Evolutionary conservation across 2,888 invertebrate genomes (phyloP), one percentile per base, ranked within the genome.

Genomic region (Polymixis flavicincta): DNA sequence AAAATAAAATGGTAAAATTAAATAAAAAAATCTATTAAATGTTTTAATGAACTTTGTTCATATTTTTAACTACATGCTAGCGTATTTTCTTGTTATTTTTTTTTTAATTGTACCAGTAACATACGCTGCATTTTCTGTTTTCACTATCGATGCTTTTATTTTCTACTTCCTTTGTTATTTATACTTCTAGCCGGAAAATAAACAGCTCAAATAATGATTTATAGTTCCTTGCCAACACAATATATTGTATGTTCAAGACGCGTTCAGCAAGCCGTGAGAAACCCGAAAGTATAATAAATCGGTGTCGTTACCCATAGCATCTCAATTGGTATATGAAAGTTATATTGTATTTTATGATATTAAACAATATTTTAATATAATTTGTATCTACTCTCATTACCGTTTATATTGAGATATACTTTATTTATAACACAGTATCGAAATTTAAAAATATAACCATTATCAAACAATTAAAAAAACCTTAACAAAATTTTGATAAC

Each of bases 181-280:
- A 37, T n/a, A 37, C 6, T 48, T 13, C n/a, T 37, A 8, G 22
- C 5, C 48, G 19, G 8, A 42, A 48, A 61, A 55, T 68, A 76
- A 32, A 68, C 42, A 61, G 14, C 54, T 61, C 7, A 32, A 50
- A 42, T 17, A n/a, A 76, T 69, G 76, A 69, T 69, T 77, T 63
- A 63, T 69, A 9, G 32, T 63, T 69, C 28, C 22, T 66, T 57
- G 17, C 69, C 50, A 50, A 76, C n/a, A 61, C 19, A 32, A 63
- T 55, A 55, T 25, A 69, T 55, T 76, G 14, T 54, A 25, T 63
- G 45, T 77, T 76, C 69, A 11, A 25, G 14, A 7, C 55, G 19
- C 7, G 68, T 17, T 63, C 52, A 45, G 69, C 63, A 55, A 17
- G 32, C n/a, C 68, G 22, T 52, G 22, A 32, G 48, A 13, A 75